These are phyloP conservation scores for Amazona guildingii DNA, from an alignment of 2,113 vertebrate species.

Conservation along the genomic window DNA sequence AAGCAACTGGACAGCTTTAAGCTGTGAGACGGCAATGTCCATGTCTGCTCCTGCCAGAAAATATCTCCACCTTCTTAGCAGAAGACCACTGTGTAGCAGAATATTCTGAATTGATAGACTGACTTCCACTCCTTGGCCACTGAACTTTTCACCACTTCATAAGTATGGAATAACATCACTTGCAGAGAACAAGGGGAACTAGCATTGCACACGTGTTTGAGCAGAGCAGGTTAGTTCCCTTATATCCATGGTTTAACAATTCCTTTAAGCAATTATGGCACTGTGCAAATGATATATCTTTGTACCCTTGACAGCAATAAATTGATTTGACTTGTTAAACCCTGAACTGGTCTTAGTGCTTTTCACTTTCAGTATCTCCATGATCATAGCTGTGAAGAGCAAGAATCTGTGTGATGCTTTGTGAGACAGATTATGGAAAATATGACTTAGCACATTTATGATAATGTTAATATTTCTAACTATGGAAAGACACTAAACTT, in stretches of 20 bases:
- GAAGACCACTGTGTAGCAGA: not conserved
- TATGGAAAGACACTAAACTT: not conserved
- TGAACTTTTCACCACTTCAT: not conserved
- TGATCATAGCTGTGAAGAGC: not conserved
- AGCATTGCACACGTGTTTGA: not conserved
- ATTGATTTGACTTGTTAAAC: not conserved
- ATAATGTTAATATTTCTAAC: not conserved
- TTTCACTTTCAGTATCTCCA: not conserved
- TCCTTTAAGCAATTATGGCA: not conserved
- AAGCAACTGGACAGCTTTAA: not conserved
- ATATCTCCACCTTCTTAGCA: not conserved
- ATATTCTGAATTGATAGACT: not conserved
- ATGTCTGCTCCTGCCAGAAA: not conserved
- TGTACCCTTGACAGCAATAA: not conserved
- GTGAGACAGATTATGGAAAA: not conserved
- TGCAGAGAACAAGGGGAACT: not conserved
- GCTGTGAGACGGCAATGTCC: not conserved
- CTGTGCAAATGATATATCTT: not conserved
- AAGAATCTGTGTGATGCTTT: not conserved
- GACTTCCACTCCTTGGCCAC: not conserved
- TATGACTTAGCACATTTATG: not conserved
- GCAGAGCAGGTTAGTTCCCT: not conserved
- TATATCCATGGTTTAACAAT: not conserved
- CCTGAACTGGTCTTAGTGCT: not conserved
- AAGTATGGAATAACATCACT: not conserved